These are phyloP conservation scores for Cyrtorhinus lividipennis DNA, from an alignment of 1,140 invertebrate species.

Conservation along the genomic window DNA sequence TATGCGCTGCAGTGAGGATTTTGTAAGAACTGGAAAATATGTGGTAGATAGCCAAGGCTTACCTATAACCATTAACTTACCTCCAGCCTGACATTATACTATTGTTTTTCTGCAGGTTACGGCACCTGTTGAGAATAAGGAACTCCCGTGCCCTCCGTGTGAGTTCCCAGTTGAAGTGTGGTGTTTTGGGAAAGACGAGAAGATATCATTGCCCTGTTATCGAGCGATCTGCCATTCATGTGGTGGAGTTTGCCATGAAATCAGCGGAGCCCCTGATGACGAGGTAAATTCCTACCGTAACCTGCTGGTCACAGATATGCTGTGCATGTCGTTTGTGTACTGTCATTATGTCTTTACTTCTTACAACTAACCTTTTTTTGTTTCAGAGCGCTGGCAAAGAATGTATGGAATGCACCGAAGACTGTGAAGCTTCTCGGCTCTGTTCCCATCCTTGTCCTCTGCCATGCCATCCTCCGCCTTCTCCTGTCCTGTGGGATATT, in stretches of 20 bases:
- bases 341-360: too few relatives aligned
- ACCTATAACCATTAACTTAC: too few relatives aligned
- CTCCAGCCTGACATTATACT: too few relatives aligned
- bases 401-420: constrained; percentile 57
- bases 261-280: constrained; percentile 28
- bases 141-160: constrained; percentile 53
- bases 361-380: too few relatives aligned
- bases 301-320: too few relatives aligned
- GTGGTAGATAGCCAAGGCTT: too few relatives aligned
- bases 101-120: constrained; percentile 24
- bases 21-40: too few relatives aligned
- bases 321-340: too few relatives aligned
- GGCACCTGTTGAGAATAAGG: constrained; percentile 43
- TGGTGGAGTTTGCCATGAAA: constrained; percentile 51
- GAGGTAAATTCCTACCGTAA: constrained; percentile 16
- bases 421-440: constrained; percentile 51
- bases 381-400: constrained; percentile 30
- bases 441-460: constrained; percentile 64
- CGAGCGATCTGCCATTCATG: constrained; percentile 71
- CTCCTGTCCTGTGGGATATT: too few relatives aligned
- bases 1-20: too few relatives aligned
- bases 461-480: constrained; percentile 40
- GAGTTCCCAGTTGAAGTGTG: constrained; percentile 50
- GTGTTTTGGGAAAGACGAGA: constrained; percentile 74
- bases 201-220: constrained; percentile 55